phyloP scores from a whole-genome alignment of 2,888 invertebrate genomes.

The Choristoneura rosaceana region DNA sequence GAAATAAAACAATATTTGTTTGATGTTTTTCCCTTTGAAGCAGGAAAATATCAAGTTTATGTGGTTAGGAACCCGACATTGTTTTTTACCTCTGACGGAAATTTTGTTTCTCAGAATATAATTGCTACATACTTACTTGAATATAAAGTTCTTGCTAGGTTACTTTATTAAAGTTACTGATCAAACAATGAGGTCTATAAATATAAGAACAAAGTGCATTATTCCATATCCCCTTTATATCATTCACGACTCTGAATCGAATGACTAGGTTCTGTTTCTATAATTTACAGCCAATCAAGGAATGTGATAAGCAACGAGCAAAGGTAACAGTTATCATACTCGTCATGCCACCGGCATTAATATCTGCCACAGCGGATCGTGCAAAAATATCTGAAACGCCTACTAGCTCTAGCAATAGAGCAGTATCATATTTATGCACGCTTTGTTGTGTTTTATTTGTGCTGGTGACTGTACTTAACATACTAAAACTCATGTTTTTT shows the following conservation, averaged over 20 bases:
- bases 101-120: not conserved
- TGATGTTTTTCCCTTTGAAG: not conserved
- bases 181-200: not conserved
- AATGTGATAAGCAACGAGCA: conserved; percentile 68
- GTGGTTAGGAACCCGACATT: not conserved
- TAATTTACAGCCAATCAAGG: conserved; percentile 76
- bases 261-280: conserved; percentile 32
- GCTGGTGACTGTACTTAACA: conserved; percentile 8
- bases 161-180: not conserved
- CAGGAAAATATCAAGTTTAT: conserved; percentile 5
- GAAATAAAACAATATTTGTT: not conserved
- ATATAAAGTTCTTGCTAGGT: not conserved
- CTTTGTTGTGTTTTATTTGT: too few relatives aligned
- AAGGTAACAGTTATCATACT: conserved; percentile 65
- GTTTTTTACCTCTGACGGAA: not conserved
- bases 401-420: too few relatives aligned
- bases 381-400: too few relatives aligned
- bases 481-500: conserved; percentile 9
- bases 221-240: not conserved
- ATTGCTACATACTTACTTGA: not conserved
- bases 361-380: too few relatives aligned
- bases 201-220: not conserved
- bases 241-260: not conserved
- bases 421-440: too few relatives aligned
- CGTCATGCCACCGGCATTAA: not conserved